These are phyloP conservation scores for Eriocheir sinensis DNA, from an alignment of 1,140 invertebrate species.

Conservation along the genomic window DNA sequence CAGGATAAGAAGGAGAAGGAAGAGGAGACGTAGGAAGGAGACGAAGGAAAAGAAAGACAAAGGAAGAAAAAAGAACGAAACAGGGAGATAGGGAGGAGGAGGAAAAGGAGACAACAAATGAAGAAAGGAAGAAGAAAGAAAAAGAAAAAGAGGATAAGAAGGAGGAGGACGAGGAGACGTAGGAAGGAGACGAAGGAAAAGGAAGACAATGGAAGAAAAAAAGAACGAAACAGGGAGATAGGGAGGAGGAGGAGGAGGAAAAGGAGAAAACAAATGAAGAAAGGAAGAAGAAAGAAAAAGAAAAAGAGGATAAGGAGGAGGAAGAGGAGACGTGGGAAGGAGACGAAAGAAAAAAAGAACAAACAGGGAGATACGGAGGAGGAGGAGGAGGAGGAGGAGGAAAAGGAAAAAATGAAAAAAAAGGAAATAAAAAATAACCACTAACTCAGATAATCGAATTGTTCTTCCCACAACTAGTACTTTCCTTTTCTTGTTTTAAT, in stretches of 20 bases:
- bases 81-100: background rate
- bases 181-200: background rate
- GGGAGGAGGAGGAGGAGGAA: background rate
- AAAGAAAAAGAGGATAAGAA: background rate
- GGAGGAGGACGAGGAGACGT: background rate
- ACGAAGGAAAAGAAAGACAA: conserved; percentile 1
- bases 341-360: background rate
- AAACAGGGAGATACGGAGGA: too few relatives aligned
- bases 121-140: background rate
- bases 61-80: background rate
- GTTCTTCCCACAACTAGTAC: too few relatives aligned
- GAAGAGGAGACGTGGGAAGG: background rate
- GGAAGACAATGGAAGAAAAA: background rate
- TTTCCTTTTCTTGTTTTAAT: too few relatives aligned
- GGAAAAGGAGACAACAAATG: background rate
- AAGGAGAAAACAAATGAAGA: background rate
- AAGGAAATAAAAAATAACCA: too few relatives aligned
- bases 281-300: background rate
- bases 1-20: too few relatives aligned
- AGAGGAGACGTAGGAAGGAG: too few relatives aligned
- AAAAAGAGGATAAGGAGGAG: background rate
- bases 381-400: too few relatives aligned
- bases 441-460: too few relatives aligned
- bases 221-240: background rate
- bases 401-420: too few relatives aligned